Conservation (phyloP, 2,113 vertebrate genomes). For the Toxostoma redivivum region DNA sequence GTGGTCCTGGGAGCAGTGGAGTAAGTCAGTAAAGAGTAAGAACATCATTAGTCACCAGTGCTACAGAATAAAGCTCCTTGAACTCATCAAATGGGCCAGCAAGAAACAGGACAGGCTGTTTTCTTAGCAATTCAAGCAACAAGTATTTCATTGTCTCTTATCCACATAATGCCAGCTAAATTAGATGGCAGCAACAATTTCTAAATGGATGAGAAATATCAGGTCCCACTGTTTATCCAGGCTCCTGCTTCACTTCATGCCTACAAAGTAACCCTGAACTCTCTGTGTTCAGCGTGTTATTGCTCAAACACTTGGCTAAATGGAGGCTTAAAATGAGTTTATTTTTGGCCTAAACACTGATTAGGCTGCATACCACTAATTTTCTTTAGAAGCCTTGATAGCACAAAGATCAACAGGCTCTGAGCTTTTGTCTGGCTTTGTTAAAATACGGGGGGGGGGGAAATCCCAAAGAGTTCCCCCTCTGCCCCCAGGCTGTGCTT, state of each 20-base stretch:
- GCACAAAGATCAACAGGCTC: neutral
- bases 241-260: neutral
- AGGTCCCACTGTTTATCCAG: neutral
- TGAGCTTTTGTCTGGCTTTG: neutral
- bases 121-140: neutral
- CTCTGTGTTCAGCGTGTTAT: neutral
- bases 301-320: neutral
- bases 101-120: neutral
- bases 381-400: neutral
- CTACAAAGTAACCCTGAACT: neutral
- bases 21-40: neutral
- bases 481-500: neutral
- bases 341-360: neutral
- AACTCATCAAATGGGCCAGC: neutral
- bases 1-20: slow-evolving; percentile 19
- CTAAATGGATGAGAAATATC: neutral
- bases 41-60: neutral
- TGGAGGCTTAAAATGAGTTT: neutral
- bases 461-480: neutral
- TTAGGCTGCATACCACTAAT: neutral
- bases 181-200: neutral
- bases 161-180: neutral
- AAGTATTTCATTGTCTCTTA: neutral
- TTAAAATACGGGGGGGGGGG: neutral
- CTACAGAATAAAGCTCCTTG: neutral